Evolutionary conservation across 2,797 vertebrate genomes (phyloP), one percentile per base, ranked within the genome.

Genomic region (Menidia menidia): DNA sequence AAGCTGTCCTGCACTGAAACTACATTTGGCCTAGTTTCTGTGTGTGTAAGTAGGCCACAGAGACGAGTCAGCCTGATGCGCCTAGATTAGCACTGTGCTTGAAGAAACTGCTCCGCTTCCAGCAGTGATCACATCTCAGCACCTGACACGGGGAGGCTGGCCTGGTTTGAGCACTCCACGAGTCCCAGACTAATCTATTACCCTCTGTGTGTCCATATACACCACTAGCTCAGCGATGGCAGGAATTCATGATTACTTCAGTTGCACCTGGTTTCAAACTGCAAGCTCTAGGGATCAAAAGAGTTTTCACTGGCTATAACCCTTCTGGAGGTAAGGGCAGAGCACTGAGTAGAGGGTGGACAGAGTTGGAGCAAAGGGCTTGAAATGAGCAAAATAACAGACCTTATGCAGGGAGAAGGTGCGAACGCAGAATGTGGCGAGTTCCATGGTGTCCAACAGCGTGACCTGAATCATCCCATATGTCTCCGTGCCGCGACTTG

Each of bases 351-450:
- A 30, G 41, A 69, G 50, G 19, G 42, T 19, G 61, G 51, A 64
- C 9, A 64, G 31, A 61, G 62, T 48, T 54, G 19, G 43, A 60
- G 43, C 64, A 62, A 31, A 50, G 58, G 55, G 44, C 51, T 47
- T 54, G 19, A 52, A 42, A 58, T 35, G 32, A 71, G 44, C 11
- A 3, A 48, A 60, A 57, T 12, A 4, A 56, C 73, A 80, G 48
- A 99, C 98, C 97, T 99, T 99, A 68, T 99, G 96, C 1, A 99
- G 93, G 45, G 97, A 98, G 72, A 99, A 96, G 0, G 97, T 99
- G 12, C 97, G 92, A 6, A 99, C 95, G 0, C 97, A 98, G 94
- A 98, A 99, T 0, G 97, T 98, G 76, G 98, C 98, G 80, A 99
- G 85, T 43, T 99, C 98, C 32, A 98, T 97, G 15, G 98, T 99